Base-by-base conservation (phyloP, 2,113 vertebrate genomes). In the Xiphophorus hellerii region DNA sequence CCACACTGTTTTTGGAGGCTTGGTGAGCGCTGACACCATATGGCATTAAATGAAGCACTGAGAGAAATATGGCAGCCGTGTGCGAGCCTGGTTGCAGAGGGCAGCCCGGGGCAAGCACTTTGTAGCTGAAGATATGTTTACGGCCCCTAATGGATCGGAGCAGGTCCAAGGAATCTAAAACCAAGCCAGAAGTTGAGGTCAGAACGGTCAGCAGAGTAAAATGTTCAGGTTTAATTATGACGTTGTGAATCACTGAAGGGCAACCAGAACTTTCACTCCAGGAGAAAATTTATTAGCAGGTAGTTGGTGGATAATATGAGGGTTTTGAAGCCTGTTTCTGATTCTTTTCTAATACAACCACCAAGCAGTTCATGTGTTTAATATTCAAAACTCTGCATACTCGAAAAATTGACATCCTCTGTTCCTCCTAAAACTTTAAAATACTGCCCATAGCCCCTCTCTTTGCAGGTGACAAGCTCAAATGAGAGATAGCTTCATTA, bases 401-500 rank as follows among this genome's bases (percentile, higher is more conserved):
- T 72, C 65, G 51, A 77, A 20, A 71, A 64, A 85, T 74, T 64
- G 75, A 62, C 81, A 88, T 77, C 70, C 72, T 54, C 78, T 71
- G 87, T 80, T 88, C 74, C 76, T 68, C 83, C 80, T 85, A 77
- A 85, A 89, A 86, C 73, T 63, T 73, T 33, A 51, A 65, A 17
- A 76, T 60, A 74, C 84, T 28, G 37, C 28, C 27, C 58, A 66
- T 48, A 72, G 71, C 67, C 84, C 0, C 73, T 72, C 79, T 44
- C 70, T 37, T 87, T 61, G 39, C 89, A 87, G 90, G 81, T 92
- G 78, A 93, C 87, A 79, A 90, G 73, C 86, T 84, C 62, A 81
- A 90, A 83, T 91, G 87, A 94, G 91, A 70, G 72, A 92, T 88
- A 90, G 83, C 81, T 92, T 78, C 92, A 84, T 93, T 94, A 93